Base-by-base conservation (phyloP, 2,888 invertebrate genomes). In the Eupithecia vulgata region DNA sequence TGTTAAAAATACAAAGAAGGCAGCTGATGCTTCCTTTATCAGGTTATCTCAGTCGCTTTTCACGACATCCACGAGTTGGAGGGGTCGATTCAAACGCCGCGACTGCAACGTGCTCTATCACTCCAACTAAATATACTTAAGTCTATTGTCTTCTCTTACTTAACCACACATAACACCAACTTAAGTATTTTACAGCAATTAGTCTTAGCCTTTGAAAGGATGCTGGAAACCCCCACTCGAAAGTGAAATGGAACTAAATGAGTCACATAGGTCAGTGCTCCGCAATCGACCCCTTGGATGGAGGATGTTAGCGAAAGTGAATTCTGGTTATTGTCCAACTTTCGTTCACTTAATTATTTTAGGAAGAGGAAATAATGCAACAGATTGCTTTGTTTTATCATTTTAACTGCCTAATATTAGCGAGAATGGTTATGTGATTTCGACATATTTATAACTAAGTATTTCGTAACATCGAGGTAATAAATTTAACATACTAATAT, bases 231-330 rank as follows among this genome's bases (percentile, higher is more conserved):
- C 79, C 80, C 83, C 77, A 87, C 83, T 85, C 84, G 91, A 92
- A 92, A 92, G 90, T 90, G 90, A 89, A 88, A 88, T 87, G 83
- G 76, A 25, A 84, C 85, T 79, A 80, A 80, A 80, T 85, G 86
- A 84, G 80, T 86, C 86, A 87, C 73, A 62, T 71, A 73, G 83
- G 84, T 84, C 87, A 86, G 72, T 83, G 84, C 80, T 83, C 84
- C 76, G 79, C 30, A 74, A 78, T 77, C 80, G 79, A 80, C 78
- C 81, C 78, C 79, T 81, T 83, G 70, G 77, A 83, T 83, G 70
- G 77, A 83, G 80, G 84, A 85, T 84, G 52, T 72, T 66, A 82
- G 85, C 82, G 88, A 88, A 88, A 88, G 86, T 87, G 75, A 81
- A 77, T 79, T 77, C 67, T 65, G 70, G 77, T 79, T 76, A 72